A percentile compares a stretch with the other conserved stretches of the same genome.
These are phyloP conservation scores for Podarcis cretensis DNA, from an alignment of 2,113 vertebrate genomes.

Conservation along the genomic window DNA sequence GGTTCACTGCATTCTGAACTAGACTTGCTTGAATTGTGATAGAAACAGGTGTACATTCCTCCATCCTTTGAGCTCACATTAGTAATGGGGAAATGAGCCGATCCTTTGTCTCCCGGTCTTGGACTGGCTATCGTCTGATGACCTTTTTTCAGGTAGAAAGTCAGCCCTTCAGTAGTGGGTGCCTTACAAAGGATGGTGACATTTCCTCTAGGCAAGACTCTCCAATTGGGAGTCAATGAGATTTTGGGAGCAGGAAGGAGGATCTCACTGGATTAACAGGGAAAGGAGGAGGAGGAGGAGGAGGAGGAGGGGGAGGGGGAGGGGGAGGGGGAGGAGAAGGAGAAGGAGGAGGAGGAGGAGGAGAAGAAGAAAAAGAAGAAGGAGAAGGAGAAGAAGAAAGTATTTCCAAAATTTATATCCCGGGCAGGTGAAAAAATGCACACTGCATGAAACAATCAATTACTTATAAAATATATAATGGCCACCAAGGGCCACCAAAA, in stretches of 20 bases:
- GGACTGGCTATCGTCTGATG: background rate
- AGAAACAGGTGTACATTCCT: background rate
- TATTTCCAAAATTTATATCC: too few relatives aligned
- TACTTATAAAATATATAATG: too few relatives aligned
- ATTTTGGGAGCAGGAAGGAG: background rate
- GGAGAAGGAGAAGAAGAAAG: rapidly evolving
- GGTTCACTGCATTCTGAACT: background rate
- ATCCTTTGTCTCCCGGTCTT: background rate
- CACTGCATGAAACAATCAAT: too few relatives aligned
- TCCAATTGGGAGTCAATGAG: background rate
- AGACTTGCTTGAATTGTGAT: background rate
- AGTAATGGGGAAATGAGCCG: background rate
- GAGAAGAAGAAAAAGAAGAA: background rate
- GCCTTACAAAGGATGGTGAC: background rate
- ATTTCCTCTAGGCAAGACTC: background rate
- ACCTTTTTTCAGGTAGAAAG: background rate
- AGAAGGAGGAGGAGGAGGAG: background rate
- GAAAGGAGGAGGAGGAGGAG: background rate
- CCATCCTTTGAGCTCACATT: background rate
- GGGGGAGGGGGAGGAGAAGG: too few relatives aligned
- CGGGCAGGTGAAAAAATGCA: too few relatives aligned
- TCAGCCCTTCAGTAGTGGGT: background rate
- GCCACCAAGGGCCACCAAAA: background rate
- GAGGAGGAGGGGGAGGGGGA: too few relatives aligned
- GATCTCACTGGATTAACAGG: background rate